Evolutionary conservation across 2,797 vertebrate genomes (phyloP).

Genomic region (Sebastolobus alascanus): DNA sequence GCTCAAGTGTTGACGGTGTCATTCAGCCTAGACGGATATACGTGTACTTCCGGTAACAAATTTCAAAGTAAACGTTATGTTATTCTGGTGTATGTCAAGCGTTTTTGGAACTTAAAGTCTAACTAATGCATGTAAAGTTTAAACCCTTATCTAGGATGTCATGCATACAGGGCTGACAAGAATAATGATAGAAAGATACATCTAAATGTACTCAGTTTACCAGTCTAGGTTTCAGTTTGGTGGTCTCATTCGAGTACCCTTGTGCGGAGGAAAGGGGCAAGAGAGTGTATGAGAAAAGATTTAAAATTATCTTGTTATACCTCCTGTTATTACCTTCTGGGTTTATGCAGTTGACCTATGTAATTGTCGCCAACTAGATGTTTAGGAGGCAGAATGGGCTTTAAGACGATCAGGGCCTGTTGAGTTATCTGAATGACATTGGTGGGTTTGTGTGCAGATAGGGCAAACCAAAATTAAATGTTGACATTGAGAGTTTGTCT

Average conservation of each 20-base stretch:
- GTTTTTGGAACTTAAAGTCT: not conserved
- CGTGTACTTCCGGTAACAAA: conserved; percentile 13
- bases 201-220: not conserved
- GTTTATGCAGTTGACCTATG: not conserved
- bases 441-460: not conserved
- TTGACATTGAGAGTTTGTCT: not conserved
- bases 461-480: not conserved
- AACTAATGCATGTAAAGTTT: not conserved
- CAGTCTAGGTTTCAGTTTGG: not conserved
- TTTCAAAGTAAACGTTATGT: conserved; percentile 52
- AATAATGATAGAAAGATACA: not conserved
- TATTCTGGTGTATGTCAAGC: fast-evolving
- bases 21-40: fast-evolving
- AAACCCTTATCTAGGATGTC: too few relatives aligned
- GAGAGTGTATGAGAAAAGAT: not conserved
- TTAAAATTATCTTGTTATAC: not conserved
- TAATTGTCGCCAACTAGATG: not conserved
- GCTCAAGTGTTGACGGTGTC: not conserved
- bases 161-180: not conserved
- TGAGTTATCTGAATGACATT: not conserved
- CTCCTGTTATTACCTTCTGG: not conserved
- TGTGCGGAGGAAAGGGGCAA: not conserved
- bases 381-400: not conserved
- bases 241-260: too few relatives aligned
- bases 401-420: not conserved